These are phyloP conservation scores for Platorchestia sp. DNA, from an alignment of 1,140 invertebrate genomes.

Conservation along the genomic window DNA sequence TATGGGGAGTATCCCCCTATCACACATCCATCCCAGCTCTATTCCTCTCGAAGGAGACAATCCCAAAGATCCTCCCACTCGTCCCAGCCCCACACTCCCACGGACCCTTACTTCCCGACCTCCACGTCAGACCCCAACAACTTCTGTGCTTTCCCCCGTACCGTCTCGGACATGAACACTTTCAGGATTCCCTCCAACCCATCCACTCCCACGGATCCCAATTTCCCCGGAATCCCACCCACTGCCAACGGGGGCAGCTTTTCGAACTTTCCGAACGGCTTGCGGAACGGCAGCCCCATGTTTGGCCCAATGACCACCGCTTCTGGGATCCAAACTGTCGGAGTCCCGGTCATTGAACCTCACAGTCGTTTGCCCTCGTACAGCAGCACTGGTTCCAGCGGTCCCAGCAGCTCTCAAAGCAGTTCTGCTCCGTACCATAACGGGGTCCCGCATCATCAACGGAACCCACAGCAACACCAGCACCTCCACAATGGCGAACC, in stretches of 20 bases:
- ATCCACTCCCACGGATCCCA: not conserved
- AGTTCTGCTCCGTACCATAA: conserved; percentile 56
- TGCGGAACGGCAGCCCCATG: not conserved
- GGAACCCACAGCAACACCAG: conserved; percentile 1
- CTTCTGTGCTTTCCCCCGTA: conserved; percentile 29
- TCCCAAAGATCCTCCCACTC: conserved; percentile 54
- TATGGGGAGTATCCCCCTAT: conserved; percentile 60
- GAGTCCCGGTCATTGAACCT: conserved; percentile 60
- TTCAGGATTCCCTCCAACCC: conserved; percentile 8
- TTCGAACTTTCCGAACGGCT: not conserved
- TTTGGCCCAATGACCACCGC: not conserved
- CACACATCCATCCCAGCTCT: conserved; percentile 46
- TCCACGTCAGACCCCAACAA: conserved; percentile 43
- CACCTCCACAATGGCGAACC: conserved; percentile 38
- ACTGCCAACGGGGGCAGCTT: not conserved
- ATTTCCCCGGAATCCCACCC: not conserved
- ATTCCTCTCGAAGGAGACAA: conserved; percentile 42
- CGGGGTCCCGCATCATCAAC: conserved; percentile 50
- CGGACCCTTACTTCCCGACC: conserved; percentile 53
- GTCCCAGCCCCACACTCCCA: conserved; percentile 56
- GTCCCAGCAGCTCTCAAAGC: conserved; percentile 58
- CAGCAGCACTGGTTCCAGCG: conserved; percentile 60
- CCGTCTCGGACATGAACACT: conserved; percentile 10
- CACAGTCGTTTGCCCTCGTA: conserved; percentile 55
- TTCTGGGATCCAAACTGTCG: conserved; percentile 58